Evolutionary conservation across 2,113 vertebrate species (phyloP).

Genomic region (Turnix velox): DNA sequence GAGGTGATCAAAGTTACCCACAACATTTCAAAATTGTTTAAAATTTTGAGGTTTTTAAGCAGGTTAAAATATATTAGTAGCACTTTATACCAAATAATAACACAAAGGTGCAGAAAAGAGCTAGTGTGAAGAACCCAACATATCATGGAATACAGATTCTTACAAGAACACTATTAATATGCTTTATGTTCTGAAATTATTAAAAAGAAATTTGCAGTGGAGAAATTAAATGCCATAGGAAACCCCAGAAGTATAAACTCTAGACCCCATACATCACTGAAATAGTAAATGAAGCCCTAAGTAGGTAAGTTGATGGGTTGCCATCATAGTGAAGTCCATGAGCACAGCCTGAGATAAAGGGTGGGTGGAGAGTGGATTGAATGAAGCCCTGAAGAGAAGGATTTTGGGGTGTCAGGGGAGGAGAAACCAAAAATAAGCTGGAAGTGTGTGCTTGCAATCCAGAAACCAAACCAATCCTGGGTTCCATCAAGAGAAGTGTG

Average conservation of each 20-base stretch:
- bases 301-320: neutral
- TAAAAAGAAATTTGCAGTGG: neutral
- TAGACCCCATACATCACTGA: neutral
- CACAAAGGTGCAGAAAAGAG: neutral
- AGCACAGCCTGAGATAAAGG: too few species aligned
- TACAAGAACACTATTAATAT: neutral
- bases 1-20: slow-evolving; percentile 4
- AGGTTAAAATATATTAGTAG: neutral
- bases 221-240: neutral
- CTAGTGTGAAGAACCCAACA: neutral
- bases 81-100: neutral
- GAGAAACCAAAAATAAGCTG: too few species aligned
- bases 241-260: neutral
- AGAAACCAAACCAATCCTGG: too few species aligned
- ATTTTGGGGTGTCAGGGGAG: too few species aligned
- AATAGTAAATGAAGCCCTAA: neutral
- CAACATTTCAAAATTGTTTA: slow-evolving; percentile 15
- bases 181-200: neutral
- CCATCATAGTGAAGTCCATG: too few species aligned
- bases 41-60: neutral
- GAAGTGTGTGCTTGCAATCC: too few species aligned
- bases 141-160: neutral
- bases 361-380: too few species aligned
- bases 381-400: too few species aligned
- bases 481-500: too few species aligned